These are phyloP conservation scores for Thunnus maccoyii DNA, from an alignment of 2,113 vertebrate genomes.

Conservation along the genomic window DNA sequence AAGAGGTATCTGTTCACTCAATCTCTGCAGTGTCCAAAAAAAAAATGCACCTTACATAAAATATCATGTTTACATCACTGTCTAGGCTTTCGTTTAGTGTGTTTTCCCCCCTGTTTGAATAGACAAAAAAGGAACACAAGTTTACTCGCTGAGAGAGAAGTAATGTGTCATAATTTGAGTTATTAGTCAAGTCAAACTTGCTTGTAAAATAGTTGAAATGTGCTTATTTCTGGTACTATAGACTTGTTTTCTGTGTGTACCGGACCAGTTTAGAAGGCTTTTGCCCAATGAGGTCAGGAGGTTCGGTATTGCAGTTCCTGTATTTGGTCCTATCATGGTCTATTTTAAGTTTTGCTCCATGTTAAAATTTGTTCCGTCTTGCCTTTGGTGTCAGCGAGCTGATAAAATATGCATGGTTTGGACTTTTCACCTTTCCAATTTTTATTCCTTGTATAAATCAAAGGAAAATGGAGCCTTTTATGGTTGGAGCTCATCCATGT, in stretches of 20 bases:
- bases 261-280: background rate
- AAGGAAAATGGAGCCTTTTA: constrained; percentile 83
- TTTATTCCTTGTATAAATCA: constrained; percentile 84
- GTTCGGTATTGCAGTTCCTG: constrained; percentile 22
- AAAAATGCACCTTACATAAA: constrained; percentile 1
- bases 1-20: constrained; percentile 20
- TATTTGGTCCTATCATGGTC: constrained; percentile 59
- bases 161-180: too few species aligned
- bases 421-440: constrained; percentile 82
- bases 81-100: constrained; percentile 6
- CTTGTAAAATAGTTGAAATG: background rate
- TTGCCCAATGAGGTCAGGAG: constrained; percentile 35
- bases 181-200: background rate
- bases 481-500: constrained; percentile 83
- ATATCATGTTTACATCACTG: constrained; percentile 4
- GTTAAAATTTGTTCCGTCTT: constrained; percentile 76
- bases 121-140: background rate
- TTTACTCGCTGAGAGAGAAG: background rate
- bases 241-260: background rate
- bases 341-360: constrained; percentile 73
- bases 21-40: background rate
- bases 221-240: background rate
- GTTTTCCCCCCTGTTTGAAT: background rate
- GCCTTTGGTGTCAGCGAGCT: constrained; percentile 78
- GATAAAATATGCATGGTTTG: constrained; percentile 81